phyloP scores from a whole-genome alignment of 2,113 vertebrate species.

The Passer domesticus region DNA sequence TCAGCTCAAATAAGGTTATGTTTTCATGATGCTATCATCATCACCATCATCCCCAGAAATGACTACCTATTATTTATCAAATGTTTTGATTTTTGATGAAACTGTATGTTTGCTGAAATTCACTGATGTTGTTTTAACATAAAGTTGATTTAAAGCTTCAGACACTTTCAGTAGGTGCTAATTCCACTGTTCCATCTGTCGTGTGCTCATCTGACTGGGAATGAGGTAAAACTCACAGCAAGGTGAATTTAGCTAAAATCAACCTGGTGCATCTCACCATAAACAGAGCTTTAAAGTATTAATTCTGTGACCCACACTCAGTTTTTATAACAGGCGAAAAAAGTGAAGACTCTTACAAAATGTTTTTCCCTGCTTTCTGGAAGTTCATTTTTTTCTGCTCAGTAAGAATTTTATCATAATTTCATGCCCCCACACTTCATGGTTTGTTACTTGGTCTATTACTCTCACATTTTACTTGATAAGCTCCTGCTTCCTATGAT shows the following conservation, averaged over 20 bases:
- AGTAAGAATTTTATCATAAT: slow-evolving; percentile 67
- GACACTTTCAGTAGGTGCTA: not conserved
- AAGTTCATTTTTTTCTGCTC: slow-evolving; percentile 46
- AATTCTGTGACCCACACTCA: slow-evolving; percentile 36
- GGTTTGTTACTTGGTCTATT: slow-evolving; percentile 67
- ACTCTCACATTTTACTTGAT: slow-evolving; percentile 62
- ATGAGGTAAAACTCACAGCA: not conserved
- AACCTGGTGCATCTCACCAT: not conserved
- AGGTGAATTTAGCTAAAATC: not conserved
- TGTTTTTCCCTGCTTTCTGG: slow-evolving; percentile 18
- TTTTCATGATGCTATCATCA: not conserved
- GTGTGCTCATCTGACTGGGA: not conserved
- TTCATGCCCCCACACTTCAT: slow-evolving; percentile 60
- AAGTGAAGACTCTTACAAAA: slow-evolving; percentile 53
- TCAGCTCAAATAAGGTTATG: not conserved
- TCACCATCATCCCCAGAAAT: not conserved
- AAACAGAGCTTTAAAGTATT: slow-evolving; percentile 36
- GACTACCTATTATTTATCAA: not conserved
- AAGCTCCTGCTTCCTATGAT: slow-evolving; percentile 63
- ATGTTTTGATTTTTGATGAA: not conserved
- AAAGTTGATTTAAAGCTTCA: not conserved
- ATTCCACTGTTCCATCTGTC: not conserved
- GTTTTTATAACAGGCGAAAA: not conserved
- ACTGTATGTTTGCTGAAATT: not conserved
- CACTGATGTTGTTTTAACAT: not conserved